Evolutionary conservation across 2,113 vertebrate genomes (phyloP).

Genomic region (Cyrtonyx montezumae): DNA sequence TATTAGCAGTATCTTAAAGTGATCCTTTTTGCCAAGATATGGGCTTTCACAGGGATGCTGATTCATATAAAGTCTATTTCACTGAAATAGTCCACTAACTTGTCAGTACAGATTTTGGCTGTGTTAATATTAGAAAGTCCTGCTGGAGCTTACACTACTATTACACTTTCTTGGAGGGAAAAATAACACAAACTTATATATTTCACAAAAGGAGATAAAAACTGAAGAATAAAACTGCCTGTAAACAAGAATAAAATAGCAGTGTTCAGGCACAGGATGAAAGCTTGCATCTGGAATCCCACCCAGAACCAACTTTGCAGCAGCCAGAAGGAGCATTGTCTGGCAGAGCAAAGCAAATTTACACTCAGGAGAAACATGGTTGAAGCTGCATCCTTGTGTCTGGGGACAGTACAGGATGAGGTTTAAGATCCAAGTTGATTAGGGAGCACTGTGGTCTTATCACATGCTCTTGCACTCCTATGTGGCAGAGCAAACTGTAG

Average conservation of each 20-base stretch:
- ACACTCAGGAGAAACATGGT: not conserved
- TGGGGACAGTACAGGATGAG: not conserved
- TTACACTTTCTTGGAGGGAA: not conserved
- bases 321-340: not conserved
- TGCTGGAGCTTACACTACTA: not conserved
- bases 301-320: not conserved
- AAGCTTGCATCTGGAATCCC: not conserved
- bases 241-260: not conserved
- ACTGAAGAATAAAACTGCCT: not conserved
- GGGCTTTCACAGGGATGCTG: not conserved
- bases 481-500: not conserved
- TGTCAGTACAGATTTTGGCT: not conserved
- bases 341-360: not conserved
- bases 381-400: accelerated
- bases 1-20: not conserved
- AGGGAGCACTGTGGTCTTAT: not conserved
- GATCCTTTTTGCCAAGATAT: not conserved
- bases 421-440: not conserved
- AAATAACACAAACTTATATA: not conserved
- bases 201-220: not conserved
- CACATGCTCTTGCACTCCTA: not conserved
- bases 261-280: not conserved
- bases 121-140: not conserved
- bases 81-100: not conserved
- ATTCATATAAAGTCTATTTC: not conserved